A percentile compares a stretch with the other conserved stretches of the same genome.
These are phyloP conservation scores for Heliconius eleuchia DNA, from an alignment of 1,140 invertebrate genomes.

Conservation along the genomic window DNA sequence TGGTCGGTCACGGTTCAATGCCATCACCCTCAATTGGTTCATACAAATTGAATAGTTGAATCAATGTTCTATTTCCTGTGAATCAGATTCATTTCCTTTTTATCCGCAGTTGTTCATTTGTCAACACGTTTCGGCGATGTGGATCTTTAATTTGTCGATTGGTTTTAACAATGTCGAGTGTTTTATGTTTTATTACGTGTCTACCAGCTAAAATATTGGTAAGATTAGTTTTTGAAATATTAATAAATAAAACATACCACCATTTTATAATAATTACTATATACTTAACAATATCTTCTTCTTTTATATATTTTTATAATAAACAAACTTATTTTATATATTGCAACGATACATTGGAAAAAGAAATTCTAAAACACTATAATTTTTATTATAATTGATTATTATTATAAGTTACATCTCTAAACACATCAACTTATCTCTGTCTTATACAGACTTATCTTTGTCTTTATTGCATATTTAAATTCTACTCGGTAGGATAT, in stretches of 20 bases:
- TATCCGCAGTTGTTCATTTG: conserved; percentile 66
- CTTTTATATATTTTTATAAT: too few species aligned
- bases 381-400: background rate
- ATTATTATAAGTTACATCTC: background rate
- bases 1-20: conserved; percentile 53
- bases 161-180: conserved; percentile 56
- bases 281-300: too few species aligned
- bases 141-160: conserved; percentile 66
- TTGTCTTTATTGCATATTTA: conserved; percentile 21
- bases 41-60: conserved; percentile 65
- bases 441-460: background rate
- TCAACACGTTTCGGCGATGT: conserved; percentile 60
- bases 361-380: background rate
- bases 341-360: background rate
- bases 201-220: too few species aligned
- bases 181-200: conserved; percentile 25
- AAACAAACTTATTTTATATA: too few species aligned
- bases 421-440: background rate
- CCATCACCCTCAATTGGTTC: conserved; percentile 44
- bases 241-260: too few species aligned
- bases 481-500: conserved; percentile 50
- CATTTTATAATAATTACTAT: too few species aligned
- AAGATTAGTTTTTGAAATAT: too few species aligned
- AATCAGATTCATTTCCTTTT: conserved; percentile 78
- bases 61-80: conserved; percentile 78